These are phyloP conservation scores for Drosophila atripex DNA, from an alignment of 2,888 invertebrate genomes.

Conservation along the genomic window DNA sequence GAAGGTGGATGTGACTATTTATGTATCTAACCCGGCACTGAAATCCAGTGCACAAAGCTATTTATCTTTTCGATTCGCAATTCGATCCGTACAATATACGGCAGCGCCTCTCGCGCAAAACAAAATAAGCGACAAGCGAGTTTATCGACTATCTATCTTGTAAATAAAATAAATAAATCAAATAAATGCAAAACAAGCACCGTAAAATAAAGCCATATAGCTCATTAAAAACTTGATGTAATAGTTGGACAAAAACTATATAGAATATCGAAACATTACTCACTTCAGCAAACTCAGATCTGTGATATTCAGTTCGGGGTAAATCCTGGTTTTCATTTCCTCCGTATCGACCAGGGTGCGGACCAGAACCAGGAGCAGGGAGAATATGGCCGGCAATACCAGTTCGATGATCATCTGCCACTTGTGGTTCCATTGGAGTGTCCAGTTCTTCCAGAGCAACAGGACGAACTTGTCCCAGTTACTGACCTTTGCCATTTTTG, in stretches of 20 bases:
- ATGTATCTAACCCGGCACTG: no score
- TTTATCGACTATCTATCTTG: no score
- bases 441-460: conserved; percentile 93
- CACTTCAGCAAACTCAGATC: conserved; percentile 74
- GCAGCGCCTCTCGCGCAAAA: no score
- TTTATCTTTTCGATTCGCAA: no score
- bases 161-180: background rate
- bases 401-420: conserved; percentile 88
- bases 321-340: conserved; percentile 63
- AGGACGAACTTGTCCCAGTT: conserved; percentile 87
- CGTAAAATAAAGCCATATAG: background rate
- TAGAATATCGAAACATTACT: conserved; percentile 42
- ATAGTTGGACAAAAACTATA: background rate
- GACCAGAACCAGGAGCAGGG: conserved; percentile 88
- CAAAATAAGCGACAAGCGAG: no score
- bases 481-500: conserved; percentile 65
- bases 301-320: conserved; percentile 81
- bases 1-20: no score
- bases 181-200: background rate
- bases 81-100: no score
- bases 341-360: conserved; percentile 88
- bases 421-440: conserved; percentile 90
- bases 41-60: no score
- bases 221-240: background rate
- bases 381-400: conserved; percentile 87